These are phyloP conservation scores for Diaprepes abbreviatus DNA, from an alignment of 2,888 invertebrate species.

Conservation along the genomic window DNA sequence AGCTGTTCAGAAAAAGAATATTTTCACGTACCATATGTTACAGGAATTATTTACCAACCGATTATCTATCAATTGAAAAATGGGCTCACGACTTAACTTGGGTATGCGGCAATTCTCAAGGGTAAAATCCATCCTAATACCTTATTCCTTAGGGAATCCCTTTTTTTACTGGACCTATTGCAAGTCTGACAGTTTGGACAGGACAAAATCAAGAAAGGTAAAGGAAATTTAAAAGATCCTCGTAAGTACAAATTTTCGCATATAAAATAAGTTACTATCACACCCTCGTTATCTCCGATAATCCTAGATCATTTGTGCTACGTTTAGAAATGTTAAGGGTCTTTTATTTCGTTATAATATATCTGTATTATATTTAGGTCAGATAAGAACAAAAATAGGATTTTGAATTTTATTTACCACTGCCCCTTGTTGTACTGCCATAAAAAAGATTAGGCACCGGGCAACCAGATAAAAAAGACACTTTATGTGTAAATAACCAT, in stretches of 20 bases:
- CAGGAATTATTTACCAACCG: not conserved
- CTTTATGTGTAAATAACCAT: no score
- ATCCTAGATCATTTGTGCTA: not conserved
- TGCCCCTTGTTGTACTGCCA: no score
- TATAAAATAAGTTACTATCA: constrained; percentile 10
- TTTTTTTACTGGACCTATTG: constrained; percentile 15
- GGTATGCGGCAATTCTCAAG: constrained; percentile 1
- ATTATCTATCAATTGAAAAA: constrained; percentile 20
- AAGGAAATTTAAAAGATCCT: constrained; percentile 7
- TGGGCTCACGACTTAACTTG: constrained; percentile 13
- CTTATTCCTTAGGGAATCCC: constrained; percentile 8
- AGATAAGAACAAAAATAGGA: no score
- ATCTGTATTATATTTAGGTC: no score
- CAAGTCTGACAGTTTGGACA: constrained; percentile 13
- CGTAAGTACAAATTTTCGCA: constrained; percentile 3
- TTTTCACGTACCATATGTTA: not conserved
- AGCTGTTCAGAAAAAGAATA: not conserved
- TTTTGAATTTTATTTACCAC: no score
- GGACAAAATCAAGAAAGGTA: constrained; percentile 16
- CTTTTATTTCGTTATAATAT: no score
- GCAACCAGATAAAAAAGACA: no score
- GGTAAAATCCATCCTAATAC: constrained; percentile 19
- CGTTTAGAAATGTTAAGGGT: not conserved
- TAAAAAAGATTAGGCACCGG: no score
- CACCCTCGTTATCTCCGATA: constrained; percentile 2